A percentile compares a stretch with the other conserved stretches of the same genome.
Evolutionary conservation across 2,888 invertebrate genomes (phyloP).

Genomic region (Eulithis testata): DNA sequence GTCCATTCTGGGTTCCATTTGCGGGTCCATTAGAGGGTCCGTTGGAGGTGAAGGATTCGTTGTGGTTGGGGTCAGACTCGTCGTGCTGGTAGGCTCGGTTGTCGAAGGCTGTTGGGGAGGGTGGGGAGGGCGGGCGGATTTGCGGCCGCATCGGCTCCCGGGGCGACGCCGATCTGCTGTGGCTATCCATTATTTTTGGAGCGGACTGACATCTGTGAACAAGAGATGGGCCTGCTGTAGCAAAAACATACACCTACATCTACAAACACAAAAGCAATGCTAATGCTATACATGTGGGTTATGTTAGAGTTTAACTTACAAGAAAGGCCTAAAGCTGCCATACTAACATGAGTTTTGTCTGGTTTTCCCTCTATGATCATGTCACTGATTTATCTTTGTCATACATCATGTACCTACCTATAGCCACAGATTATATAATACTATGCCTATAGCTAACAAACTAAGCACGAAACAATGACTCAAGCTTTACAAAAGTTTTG

Average conservation of each 20-base stretch:
- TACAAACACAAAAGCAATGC: too few species aligned
- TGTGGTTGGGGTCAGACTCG: conserved; percentile 75
- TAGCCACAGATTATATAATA: too few species aligned
- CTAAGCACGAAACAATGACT: conserved; percentile 45
- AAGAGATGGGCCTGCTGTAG: conserved; percentile 28
- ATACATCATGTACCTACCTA: too few species aligned
- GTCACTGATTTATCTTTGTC: too few species aligned
- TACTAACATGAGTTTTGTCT: too few species aligned
- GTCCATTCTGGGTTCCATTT: conserved; percentile 58
- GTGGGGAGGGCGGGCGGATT: conserved; percentile 75
- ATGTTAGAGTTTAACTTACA: too few species aligned
- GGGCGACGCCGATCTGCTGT: conserved; percentile 81
- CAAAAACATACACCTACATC: too few species aligned
- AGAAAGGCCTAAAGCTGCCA: too few species aligned
- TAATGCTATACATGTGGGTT: too few species aligned
- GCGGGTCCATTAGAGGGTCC: conserved; percentile 46
- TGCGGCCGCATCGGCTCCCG: conserved; percentile 80
- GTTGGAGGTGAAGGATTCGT: conserved; percentile 79
- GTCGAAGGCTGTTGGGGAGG: conserved; percentile 72
- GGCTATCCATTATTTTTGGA: conserved; percentile 79
- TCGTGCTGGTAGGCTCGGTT: conserved; percentile 78
- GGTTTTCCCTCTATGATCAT: too few species aligned
- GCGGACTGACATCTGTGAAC: conserved; percentile 80
- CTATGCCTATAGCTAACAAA: too few species aligned
- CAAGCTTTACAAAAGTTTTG: conserved; percentile 45